Evolutionary conservation across 2,113 vertebrate species (phyloP).

Genomic region (Stegastes partitus): DNA sequence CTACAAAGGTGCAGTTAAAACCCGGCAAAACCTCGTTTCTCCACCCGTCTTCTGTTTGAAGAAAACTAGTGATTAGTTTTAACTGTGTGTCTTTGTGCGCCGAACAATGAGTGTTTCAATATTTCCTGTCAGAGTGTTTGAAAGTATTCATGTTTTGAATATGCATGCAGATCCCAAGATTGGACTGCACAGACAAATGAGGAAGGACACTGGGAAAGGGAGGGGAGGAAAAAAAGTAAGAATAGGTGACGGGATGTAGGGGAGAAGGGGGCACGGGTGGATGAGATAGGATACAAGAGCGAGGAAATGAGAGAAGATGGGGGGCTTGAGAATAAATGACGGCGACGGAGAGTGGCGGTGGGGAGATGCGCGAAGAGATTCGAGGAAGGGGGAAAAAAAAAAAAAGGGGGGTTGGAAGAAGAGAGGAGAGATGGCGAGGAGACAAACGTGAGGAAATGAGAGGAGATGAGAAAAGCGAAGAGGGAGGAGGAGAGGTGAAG

Average conservation of each 20-base stretch:
- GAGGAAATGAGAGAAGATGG: conserved; percentile 63
- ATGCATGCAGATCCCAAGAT: conserved; percentile 59
- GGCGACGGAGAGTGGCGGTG: conserved; percentile 3
- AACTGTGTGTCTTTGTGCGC: conserved; percentile 60
- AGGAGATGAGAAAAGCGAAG: conserved; percentile 61
- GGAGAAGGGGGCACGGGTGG: conserved; percentile 25
- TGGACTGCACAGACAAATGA: conserved; percentile 39
- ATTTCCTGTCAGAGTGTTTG: conserved; percentile 54
- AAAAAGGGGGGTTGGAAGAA: conserved; percentile 18
- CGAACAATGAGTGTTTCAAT: conserved; percentile 71
- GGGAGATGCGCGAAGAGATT: conserved; percentile 46
- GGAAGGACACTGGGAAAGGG: conserved; percentile 3
- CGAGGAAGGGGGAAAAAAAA: no score
- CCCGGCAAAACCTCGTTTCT: conserved; percentile 31
- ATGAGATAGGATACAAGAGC: conserved; percentile 62
- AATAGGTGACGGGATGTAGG: conserved; percentile 52
- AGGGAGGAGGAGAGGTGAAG: conserved; percentile 60
- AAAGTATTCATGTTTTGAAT: conserved; percentile 59
- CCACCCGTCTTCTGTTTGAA: conserved; percentile 56
- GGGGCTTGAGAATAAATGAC: conserved; percentile 68
- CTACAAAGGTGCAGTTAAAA: conserved; percentile 57
- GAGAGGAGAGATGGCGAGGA: conserved; percentile 44
- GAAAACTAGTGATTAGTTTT: conserved; percentile 72
- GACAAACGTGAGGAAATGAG: conserved; percentile 80
- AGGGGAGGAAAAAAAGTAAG: neutral